Evolutionary conservation across 2,797 vertebrate genomes (phyloP), one percentile per base, ranked within the genome.

Genomic region (Labroides dimidiatus): DNA sequence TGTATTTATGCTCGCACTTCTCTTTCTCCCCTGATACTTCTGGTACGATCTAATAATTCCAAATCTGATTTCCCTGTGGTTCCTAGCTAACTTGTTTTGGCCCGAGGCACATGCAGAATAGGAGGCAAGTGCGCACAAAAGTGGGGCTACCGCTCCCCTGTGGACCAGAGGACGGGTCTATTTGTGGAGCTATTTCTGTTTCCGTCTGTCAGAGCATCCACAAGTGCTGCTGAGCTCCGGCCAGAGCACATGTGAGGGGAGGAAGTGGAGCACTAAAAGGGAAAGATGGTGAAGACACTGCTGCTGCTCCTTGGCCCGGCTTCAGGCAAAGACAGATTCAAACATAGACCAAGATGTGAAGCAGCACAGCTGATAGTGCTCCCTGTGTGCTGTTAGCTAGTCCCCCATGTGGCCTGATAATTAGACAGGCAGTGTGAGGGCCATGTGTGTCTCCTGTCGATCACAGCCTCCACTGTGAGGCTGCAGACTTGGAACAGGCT

Each of bases 11-110:
- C 61, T 72, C 74, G 74, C 52, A 77, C 80, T 74, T 75, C 65
- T 80, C 75, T 70, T 66, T 68, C 60, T 87, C 82, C 80, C 77
- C 68, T 4, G 90, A 84, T 79, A 58, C 69, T 66, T 70, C 72
- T 45, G 30, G n/a, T 84, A 72, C 79, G 78, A 90, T 89, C 88
- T 90, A 91, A 90, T 91, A 86, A 89, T 85, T 90, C 81, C 68
- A 81, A 86, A 87, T 91, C 90, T 93, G 92, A 94, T 94, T 94
- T 94, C 93, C 93, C 93, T 89, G 84, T 71, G 91, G 93, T 90
- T 89, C 81, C 67, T 70, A 20, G 59, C 82, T 84, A 89, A 91
- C 89, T 90, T 92, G 84, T 92, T 90, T 89, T 92, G 89, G 91
- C 93, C 92, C 9, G 50, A 87, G 89, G 91, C 91, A 72, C 73